These are phyloP conservation scores for Notothenia rossii DNA, from an alignment of 2,113 vertebrate genomes.

Conservation along the genomic window DNA sequence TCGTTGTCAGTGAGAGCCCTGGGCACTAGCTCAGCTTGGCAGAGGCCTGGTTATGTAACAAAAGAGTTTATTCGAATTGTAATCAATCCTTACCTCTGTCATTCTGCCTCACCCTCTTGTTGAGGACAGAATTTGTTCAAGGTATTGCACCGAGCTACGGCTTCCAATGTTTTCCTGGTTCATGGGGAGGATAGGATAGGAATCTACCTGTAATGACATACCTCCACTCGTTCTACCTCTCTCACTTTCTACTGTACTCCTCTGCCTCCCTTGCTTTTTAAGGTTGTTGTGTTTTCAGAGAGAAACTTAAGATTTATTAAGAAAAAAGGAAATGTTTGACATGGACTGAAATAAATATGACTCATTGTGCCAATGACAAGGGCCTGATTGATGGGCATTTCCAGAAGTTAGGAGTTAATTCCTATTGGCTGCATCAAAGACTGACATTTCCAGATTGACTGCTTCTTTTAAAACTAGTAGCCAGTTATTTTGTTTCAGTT, in stretches of 20 bases:
- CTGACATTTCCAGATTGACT: conserved; percentile 20
- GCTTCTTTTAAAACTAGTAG: conserved; percentile 5
- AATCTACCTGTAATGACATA: conserved; percentile 80
- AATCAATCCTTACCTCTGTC: conserved; percentile 72
- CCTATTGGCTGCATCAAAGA: neutral
- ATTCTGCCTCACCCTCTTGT: conserved; percentile 73
- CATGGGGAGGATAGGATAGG: conserved; percentile 89
- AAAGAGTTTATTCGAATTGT: conserved; percentile 72
- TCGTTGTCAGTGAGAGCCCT: conserved; percentile 78
- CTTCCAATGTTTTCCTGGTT: conserved; percentile 86
- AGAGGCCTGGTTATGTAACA: conserved; percentile 59
- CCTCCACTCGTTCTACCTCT: conserved; percentile 36
- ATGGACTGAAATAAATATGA: conserved; percentile 2
- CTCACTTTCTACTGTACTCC: conserved; percentile 5
- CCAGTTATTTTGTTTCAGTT: neutral
- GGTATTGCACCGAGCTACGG: conserved; percentile 72
- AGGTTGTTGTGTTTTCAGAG: conserved; percentile 2
- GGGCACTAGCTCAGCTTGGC: conserved; percentile 81
- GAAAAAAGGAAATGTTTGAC: neutral
- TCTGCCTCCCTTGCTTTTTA: conserved; percentile 16
- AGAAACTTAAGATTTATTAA: neutral
- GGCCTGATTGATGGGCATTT: conserved; percentile 19
- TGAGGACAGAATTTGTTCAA: conserved; percentile 77
- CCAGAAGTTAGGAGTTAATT: neutral
- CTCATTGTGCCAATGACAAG: conserved; percentile 5